Base-by-base conservation (phyloP, 2,113 vertebrate species). In the Gymnocephalus cernua region DNA sequence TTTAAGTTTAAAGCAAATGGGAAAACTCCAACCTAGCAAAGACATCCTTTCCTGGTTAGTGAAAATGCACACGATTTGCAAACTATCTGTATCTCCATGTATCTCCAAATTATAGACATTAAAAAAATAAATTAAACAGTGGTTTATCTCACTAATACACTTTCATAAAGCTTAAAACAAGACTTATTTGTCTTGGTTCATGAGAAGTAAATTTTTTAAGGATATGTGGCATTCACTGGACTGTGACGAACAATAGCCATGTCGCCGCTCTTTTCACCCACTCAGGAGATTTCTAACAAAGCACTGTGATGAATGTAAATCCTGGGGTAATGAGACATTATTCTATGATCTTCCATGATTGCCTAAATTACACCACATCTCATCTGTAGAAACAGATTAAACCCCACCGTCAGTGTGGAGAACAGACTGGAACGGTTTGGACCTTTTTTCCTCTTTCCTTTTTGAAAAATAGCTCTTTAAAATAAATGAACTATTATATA, bases 281-380 rank as follows among this genome's bases (percentile, higher is more conserved):
- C 68, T 44, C 58, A 0, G 23, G 32, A 45, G 44, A 47, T 74
- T 62, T 84, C 53, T n/a, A 38, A 76, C 72, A 72, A 75, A 32
- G 54, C 2, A 0, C 68, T 29, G 21, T 80, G 32, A 76, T 77
- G 74, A 79, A 27, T 65, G 21, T 45, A 48, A 66, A 84, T 77
- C 48, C 69, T 4, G 23, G 16, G 1, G 7, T 44, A 57, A 72
- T 75, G 57, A 84, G 35, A 76, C 44, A 23, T 63, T 68, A 75
- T 82, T 9, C 35, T 48, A 51, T 19, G 18, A 45, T 63, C n/a
- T 16, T 7, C 50, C 11, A 3, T 53, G 69, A 77, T 45, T 50
- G 53, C 57, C 59, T 79, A 25, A 54, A 76, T 59, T 18, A 44
- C 67, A 14, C 1, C 29, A 21, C 6, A 44, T 72, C 32, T 75